phyloP scores from a whole-genome alignment of 2,888 invertebrate species.

The Papilio protenor region DNA sequence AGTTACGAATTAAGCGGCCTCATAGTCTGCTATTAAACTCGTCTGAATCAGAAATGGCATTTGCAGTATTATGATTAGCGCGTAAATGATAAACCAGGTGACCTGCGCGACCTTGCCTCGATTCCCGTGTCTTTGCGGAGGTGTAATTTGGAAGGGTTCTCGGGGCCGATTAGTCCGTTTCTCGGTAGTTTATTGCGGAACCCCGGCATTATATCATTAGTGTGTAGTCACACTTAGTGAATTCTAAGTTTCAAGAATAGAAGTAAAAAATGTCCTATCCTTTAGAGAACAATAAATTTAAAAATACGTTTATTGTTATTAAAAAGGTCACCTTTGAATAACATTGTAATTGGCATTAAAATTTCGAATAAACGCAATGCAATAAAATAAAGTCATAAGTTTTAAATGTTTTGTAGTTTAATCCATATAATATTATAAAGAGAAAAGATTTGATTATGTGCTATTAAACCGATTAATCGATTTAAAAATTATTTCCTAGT shows the following conservation, averaged over 20 bases:
- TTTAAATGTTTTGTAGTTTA: background rate
- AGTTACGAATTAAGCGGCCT: constrained; percentile 63
- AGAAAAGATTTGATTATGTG: too few species aligned
- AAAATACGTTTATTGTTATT: background rate
- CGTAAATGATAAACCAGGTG: constrained; percentile 80
- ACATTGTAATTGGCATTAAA: background rate
- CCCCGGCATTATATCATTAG: constrained; percentile 80
- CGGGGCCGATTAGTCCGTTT: constrained; percentile 79
- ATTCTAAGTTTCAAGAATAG: constrained; percentile 47
- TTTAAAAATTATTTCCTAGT: too few species aligned
- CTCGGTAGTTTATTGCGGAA: constrained; percentile 75
- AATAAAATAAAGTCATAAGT: background rate
- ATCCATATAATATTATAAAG: too few species aligned
- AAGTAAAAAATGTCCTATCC: constrained; percentile 14
- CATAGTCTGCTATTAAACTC: constrained; percentile 73
- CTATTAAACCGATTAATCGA: too few species aligned
- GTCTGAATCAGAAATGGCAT: constrained; percentile 79
- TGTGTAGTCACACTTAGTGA: constrained; percentile 54
- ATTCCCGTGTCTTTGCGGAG: constrained; percentile 80
- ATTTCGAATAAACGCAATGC: background rate
- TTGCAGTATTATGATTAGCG: constrained; percentile 79
- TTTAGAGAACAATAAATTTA: constrained; percentile 11
- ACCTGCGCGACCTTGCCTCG: constrained; percentile 81
- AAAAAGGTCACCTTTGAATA: constrained; percentile 1
- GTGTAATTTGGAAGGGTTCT: constrained; percentile 81